Conservation (phyloP, 2,797 vertebrate genomes). For the Moxostoma hubbsi region DNA sequence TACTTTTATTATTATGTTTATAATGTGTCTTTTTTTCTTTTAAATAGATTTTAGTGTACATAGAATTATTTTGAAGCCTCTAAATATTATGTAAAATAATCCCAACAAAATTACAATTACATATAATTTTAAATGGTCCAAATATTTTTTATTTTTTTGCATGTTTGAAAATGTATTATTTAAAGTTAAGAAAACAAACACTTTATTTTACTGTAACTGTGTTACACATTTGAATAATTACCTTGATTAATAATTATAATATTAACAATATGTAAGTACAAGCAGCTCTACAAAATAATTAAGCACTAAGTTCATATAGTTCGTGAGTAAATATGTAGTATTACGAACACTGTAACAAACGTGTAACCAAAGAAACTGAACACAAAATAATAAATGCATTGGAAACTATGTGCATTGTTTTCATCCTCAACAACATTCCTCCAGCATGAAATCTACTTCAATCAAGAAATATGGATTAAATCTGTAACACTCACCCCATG, state of each 20-base stretch:
- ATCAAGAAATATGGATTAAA: conserved; percentile 39
- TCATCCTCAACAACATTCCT: too few species aligned
- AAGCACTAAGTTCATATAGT: too few species aligned
- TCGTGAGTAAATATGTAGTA: too few species aligned
- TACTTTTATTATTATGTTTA: neutral
- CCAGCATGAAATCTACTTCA: conserved; percentile 11
- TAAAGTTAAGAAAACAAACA: too few species aligned
- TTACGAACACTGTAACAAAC: too few species aligned
- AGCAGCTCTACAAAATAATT: too few species aligned
- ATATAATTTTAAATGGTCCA: too few species aligned
- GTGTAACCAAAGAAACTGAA: neutral
- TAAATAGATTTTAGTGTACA: neutral
- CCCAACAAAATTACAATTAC: neutral
- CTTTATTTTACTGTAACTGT: too few species aligned
- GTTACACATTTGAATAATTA: neutral
- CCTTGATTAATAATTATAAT: neutral
- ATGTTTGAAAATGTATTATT: too few species aligned
- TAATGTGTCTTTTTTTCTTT: neutral
- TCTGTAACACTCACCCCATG: conserved; percentile 89
- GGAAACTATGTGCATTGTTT: neutral
- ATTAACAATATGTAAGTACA: too few species aligned
- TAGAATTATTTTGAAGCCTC: conserved; percentile 3
- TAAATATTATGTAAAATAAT: neutral
- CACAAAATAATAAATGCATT: neutral
- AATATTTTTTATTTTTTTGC: too few species aligned